Evolutionary conservation across 2,888 invertebrate genomes (phyloP), one percentile per base, ranked within the genome.

Genomic region (Quadroppia sp.): DNA sequence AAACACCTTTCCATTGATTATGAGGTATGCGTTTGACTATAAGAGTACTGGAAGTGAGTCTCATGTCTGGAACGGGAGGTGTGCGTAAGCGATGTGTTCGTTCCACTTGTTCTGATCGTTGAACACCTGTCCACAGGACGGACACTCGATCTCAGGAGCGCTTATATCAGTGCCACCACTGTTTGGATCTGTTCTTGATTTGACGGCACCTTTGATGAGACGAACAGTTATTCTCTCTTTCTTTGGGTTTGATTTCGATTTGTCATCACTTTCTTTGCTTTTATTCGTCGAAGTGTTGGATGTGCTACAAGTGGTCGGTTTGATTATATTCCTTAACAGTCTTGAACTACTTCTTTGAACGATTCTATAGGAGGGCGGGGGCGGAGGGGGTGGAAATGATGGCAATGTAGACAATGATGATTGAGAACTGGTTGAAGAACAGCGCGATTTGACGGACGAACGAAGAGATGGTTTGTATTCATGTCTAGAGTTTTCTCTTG

Each of bases 21-120:
- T n/a, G 36, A 7, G 9, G 36, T 4, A 36, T 7, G 4, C 36
- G 36, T 4, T 36, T 36, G 36, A 36, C 36, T n/a, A n/a, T n/a
- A n/a, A n/a, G n/a, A 36, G 36, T 4, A 36, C 4, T 36, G 36
- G 36, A n/a, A n/a, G 36, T 36, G 9, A 36, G 9, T 36, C 36
- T 61, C 61, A 61, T 9, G 32, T 32, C 36, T 61, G 32, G 4
- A 28, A 6, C 20, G 61, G 32, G 0, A 20, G 36, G 32, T 61
- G 61, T 32, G 36, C 61, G 36, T 17, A 32, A 6, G 61, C 28
- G 1, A 61, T 61, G 61, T 61, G 61, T 61, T 61, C 61, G 36
- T 61, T 32, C 61, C 61, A 61, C 30, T 61, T 61, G 13, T 61
- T 32, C 32, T 61, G 32, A 20, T 61, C 61, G 13, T 61, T 61